Evolutionary conservation across 1,140 invertebrate genomes (phyloP).

Genomic region (Triops cancriformis): DNA sequence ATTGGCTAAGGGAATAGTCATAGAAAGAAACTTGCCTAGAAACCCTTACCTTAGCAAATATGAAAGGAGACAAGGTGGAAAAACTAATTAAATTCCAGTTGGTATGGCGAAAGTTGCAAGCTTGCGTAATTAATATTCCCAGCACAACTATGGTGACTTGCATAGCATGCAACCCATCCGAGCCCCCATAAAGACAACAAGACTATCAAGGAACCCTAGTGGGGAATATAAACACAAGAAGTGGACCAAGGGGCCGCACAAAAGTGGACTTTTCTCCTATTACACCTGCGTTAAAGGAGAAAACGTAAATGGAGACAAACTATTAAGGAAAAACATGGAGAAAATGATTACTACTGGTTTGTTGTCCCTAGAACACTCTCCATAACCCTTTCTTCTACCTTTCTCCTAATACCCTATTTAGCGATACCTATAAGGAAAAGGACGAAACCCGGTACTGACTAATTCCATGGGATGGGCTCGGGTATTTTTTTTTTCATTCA

Average conservation of each 20-base stretch:
- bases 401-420: neutral
- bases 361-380: neutral
- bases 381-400: neutral
- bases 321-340: neutral
- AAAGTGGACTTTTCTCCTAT: neutral
- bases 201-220: neutral
- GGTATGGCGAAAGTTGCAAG: neutral
- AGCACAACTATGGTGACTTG: neutral
- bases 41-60: neutral
- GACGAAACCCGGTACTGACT: neutral
- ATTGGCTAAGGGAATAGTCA: neutral
- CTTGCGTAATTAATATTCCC: slow-evolving; percentile 6
- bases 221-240: neutral
- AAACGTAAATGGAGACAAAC: neutral
- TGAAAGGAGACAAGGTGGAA: slow-evolving; percentile 5
- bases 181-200: too few species aligned
- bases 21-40: neutral
- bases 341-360: neutral
- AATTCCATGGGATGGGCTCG: neutral
- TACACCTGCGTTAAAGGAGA: neutral
- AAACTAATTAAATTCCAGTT: slow-evolving; percentile 7
- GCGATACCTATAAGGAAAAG: neutral
- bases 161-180: neutral
- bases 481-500: too few species aligned
- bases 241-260: neutral